Base-by-base conservation (phyloP, 2,113 vertebrate species). In the Toxostoma redivivum region DNA sequence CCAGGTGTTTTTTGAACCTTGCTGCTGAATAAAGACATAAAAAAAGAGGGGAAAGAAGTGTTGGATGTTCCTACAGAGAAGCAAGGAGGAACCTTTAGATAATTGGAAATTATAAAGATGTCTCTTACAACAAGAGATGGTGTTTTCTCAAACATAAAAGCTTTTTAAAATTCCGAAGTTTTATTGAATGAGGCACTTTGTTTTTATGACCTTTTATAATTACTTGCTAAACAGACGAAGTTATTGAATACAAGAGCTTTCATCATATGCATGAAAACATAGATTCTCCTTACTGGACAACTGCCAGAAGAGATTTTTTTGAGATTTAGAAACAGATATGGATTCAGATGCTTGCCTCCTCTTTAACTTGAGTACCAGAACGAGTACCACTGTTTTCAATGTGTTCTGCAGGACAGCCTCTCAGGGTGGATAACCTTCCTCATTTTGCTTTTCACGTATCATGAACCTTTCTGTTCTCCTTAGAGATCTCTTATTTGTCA, bases 31-130 rank as follows among this genome's bases (percentile, higher is more conserved):
- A 74, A 48, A 89, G 65, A 65, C 17, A 18, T 56, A 15, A 70
- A 84, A 84, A 60, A 72, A 60, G 18, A 4, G 6, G 4, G 11
- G 7, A 0, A 1, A 1, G 5, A 19, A 9, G 10, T 1, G 0
- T 21, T 76, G 35, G 5, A 71, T 71, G 19, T 33, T 80, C 33
- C 30, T 92, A 12, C 7, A 56, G 35, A 51, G 48, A 6, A 76
- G 7, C 44, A 53, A 71, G n/a, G 37, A 64, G n/a, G 13, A 81
- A 22, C 20, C n/a, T 87, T 79, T 35, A 56, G 51, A 60, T 35
- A 86, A 58, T 8, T 47, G 15, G 28, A 74, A 67, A 70, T 57
- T 8, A 45, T 30, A 42, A 66, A 31, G 60, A 30, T 0, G 0
- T 51, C 20, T 67, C n/a, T 66, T 88, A 16, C 4, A 38, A 30